phyloP scores from a whole-genome alignment of 2,888 invertebrate genomes.

The Entomobrya multifasciata region DNA sequence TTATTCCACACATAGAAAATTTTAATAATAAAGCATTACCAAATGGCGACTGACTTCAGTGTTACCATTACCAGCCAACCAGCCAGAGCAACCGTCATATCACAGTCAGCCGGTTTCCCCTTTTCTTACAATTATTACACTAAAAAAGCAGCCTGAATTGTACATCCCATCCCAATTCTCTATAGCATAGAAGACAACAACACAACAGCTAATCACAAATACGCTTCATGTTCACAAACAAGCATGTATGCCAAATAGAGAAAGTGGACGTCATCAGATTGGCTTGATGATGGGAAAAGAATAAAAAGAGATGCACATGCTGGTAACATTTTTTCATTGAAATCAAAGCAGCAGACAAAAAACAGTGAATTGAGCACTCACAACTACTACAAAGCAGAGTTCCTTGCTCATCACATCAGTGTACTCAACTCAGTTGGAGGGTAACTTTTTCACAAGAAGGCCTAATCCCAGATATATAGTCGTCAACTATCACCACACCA shows the following conservation, averaged over 20 bases:
- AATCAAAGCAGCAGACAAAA: slow-evolving; percentile 57
- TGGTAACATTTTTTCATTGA: slow-evolving; percentile 42
- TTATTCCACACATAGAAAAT: slow-evolving; percentile 7
- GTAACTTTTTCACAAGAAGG: background rate
- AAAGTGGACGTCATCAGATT: slow-evolving; percentile 63
- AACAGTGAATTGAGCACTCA: slow-evolving; percentile 16
- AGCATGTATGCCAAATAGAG: background rate
- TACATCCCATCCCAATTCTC: background rate
- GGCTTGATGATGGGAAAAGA: slow-evolving; percentile 65
- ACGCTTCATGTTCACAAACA: background rate
- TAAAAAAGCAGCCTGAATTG: background rate
- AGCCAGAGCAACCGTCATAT: too few species aligned
- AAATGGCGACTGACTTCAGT: too few species aligned
- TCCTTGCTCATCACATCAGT: background rate
- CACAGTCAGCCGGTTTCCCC: slow-evolving; percentile 5
- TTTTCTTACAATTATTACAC: slow-evolving; percentile 2
- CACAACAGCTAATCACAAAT: slow-evolving; percentile 41
- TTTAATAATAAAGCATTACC: slow-evolving; percentile 26
- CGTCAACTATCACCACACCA: background rate
- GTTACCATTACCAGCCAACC: slow-evolving; percentile 14
- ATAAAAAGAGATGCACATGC: slow-evolving; percentile 41
- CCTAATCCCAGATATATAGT: background rate
- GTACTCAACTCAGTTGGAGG: background rate
- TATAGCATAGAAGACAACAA: background rate
- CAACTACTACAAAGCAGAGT: slow-evolving; percentile 1